These are phyloP conservation scores for Diploscapter pachys DNA, from an alignment of 1,140 invertebrate species.

Conservation along the genomic window DNA sequence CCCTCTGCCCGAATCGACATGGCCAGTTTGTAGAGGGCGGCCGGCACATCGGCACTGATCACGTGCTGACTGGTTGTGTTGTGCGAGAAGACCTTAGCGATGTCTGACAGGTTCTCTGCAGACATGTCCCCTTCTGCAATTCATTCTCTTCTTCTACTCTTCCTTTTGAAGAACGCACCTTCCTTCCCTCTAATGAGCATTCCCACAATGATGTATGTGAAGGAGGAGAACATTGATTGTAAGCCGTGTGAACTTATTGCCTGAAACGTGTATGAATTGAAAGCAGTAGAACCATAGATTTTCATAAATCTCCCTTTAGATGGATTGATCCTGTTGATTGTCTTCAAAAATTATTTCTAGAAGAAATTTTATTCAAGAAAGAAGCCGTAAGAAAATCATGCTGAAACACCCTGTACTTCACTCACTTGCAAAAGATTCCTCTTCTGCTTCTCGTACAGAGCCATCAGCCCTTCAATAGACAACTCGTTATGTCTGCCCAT, in stretches of 20 bases:
- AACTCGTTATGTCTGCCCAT: constrained; percentile 4
- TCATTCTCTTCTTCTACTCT: neutral
- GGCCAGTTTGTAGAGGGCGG: constrained; percentile 9
- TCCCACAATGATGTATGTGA: constrained; percentile 24
- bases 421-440: neutral
- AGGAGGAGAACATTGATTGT: constrained; percentile 26
- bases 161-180: neutral
- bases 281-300: too few species aligned
- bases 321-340: too few species aligned
- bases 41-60: constrained; percentile 12
- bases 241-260: constrained; percentile 6
- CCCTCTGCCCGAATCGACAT: constrained; percentile 12
- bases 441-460: constrained; percentile 4
- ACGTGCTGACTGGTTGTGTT: constrained; percentile 12
- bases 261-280: constrained; percentile 1
- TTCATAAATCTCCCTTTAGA: too few species aligned
- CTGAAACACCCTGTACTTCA: too few species aligned
- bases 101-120: constrained; percentile 12
- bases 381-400: too few species aligned
- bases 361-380: too few species aligned
- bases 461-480: neutral
- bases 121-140: constrained; percentile 3
- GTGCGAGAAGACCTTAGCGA: constrained; percentile 15
- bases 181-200: constrained; percentile 26
- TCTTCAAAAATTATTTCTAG: too few species aligned